Conservation (phyloP, 2,888 invertebrate genomes). For the Mechanitis mazaeus region DNA sequence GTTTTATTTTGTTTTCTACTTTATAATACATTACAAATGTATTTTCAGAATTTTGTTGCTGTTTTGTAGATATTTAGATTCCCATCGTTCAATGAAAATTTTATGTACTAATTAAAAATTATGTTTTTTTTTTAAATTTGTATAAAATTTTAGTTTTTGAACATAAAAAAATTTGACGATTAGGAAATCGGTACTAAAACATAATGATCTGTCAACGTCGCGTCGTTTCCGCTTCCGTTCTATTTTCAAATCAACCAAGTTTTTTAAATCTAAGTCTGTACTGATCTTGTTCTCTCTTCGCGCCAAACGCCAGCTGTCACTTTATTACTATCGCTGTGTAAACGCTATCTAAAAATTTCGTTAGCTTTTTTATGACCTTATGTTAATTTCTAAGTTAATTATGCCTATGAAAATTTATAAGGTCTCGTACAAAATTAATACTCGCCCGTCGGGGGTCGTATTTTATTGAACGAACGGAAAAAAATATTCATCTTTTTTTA, state of each 20-base stretch:
- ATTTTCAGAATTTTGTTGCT: too few species aligned
- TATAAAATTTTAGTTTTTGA: slow-evolving; percentile 26
- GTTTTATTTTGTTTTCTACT: too few species aligned
- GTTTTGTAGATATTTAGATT: too few species aligned
- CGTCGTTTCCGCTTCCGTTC: slow-evolving; percentile 69
- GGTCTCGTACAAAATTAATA: slow-evolving; percentile 66
- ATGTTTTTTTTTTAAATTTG: background rate
- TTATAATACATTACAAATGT: too few species aligned
- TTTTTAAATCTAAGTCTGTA: slow-evolving; percentile 62
- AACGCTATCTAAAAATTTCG: slow-evolving; percentile 72
- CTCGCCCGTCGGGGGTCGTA: slow-evolving; percentile 57
- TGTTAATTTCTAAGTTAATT: slow-evolving; percentile 76
- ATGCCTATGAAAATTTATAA: slow-evolving; percentile 75
- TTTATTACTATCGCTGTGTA: slow-evolving; percentile 63
- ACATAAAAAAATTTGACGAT: slow-evolving; percentile 61
- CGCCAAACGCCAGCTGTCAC: slow-evolving; percentile 56
- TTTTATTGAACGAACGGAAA: slow-evolving; percentile 56
- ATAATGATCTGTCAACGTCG: slow-evolving; percentile 74
- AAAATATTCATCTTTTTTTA: slow-evolving; percentile 45
- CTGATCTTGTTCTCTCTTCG: slow-evolving; percentile 36
- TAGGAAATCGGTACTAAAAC: slow-evolving; percentile 64
- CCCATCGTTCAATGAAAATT: too few species aligned
- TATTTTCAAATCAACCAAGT: slow-evolving; percentile 37
- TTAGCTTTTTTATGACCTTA: slow-evolving; percentile 70
- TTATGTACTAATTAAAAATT: too few species aligned